These are phyloP conservation scores for Enteromius thamalakanensis DNA, from an alignment of 2,797 vertebrate genomes.

Conservation along the genomic window DNA sequence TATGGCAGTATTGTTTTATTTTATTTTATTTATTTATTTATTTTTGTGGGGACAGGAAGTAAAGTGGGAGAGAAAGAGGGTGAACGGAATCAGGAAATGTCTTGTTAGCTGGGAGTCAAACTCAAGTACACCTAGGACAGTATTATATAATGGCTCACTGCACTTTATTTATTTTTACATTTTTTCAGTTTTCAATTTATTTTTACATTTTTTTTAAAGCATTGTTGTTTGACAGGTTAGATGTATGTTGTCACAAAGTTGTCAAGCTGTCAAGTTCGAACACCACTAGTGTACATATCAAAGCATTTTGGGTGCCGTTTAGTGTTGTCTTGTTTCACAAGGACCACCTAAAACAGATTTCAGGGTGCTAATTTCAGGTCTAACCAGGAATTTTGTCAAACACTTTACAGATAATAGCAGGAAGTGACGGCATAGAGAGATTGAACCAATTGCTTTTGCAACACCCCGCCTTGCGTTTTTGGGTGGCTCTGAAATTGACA, in stretches of 20 bases:
- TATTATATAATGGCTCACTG: background rate
- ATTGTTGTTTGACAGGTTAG: background rate
- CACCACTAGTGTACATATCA: background rate
- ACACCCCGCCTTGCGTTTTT: conserved; percentile 70
- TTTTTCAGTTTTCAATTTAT: background rate
- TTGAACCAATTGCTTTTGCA: conserved; percentile 12
- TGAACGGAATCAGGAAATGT: background rate
- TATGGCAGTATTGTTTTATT: background rate
- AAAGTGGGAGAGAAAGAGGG: background rate
- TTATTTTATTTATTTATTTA: background rate
- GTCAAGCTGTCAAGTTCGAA: background rate
- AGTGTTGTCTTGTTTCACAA: background rate
- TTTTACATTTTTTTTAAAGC: too few relatives aligned
- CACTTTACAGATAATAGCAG: conserved; percentile 10
- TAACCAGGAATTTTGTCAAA: background rate
- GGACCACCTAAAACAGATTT: background rate
- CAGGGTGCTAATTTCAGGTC: background rate
- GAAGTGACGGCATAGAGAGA: conserved; percentile 30
- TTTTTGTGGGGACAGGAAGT: background rate
- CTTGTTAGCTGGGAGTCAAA: background rate
- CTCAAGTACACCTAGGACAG: background rate
- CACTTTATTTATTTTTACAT: too few relatives aligned
- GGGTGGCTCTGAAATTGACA: conserved; percentile 39
- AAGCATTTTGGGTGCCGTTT: background rate
- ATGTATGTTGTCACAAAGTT: background rate